phyloP scores from a whole-genome alignment of 2,113 vertebrate species.

The Lipophrys pholis region DNA sequence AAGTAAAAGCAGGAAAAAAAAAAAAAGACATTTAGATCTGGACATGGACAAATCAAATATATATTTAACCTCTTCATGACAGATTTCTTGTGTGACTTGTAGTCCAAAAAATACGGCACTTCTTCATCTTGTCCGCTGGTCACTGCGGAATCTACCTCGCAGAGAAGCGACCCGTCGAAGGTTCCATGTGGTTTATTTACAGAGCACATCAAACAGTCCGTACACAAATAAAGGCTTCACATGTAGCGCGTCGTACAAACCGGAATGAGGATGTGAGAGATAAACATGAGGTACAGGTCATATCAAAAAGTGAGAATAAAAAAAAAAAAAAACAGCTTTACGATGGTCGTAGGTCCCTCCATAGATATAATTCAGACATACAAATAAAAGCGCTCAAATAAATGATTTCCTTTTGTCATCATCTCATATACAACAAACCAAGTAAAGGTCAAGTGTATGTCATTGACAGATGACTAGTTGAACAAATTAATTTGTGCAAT shows the following conservation, averaged over 20 bases:
- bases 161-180: background rate
- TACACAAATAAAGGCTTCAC: constrained; percentile 71
- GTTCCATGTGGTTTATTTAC: constrained; percentile 75
- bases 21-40: no score
- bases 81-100: no score
- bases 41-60: no score
- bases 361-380: constrained; percentile 26
- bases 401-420: constrained; percentile 17
- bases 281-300: constrained; percentile 66
- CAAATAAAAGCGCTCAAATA: constrained; percentile 4
- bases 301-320: constrained; percentile 23
- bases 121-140: no score
- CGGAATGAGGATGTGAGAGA: constrained; percentile 56
- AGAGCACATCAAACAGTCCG: constrained; percentile 58
- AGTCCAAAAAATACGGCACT: no score
- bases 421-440: constrained; percentile 41
- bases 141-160: no score
- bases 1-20: no score
- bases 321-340: constrained; percentile 46
- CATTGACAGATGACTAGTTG: constrained; percentile 38
- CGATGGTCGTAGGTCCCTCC: constrained; percentile 34
- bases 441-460: constrained; percentile 30
- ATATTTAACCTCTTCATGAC: no score
- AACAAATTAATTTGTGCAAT: constrained; percentile 21
- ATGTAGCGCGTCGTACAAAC: constrained; percentile 62